A percentile compares a stretch with the other conserved stretches of the same genome.
Conservation (phyloP, 2,888 invertebrate genomes). For the Aethes cnicana region DNA sequence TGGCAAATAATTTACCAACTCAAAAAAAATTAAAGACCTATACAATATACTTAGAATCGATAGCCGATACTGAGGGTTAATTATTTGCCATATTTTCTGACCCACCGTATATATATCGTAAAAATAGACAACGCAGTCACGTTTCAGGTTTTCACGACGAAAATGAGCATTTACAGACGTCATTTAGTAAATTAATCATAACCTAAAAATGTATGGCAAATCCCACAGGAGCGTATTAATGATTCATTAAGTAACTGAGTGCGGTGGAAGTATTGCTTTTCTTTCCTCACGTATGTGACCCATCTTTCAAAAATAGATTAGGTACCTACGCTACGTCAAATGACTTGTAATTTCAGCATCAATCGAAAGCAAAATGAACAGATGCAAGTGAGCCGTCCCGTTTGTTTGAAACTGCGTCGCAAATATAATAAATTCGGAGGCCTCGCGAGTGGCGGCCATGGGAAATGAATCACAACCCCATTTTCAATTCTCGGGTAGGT, state of each 20-base stretch:
- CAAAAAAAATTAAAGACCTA: too few relatives aligned
- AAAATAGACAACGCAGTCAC: conserved; percentile 12
- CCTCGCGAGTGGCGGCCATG: conserved; percentile 66
- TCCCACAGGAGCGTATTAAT: too few relatives aligned
- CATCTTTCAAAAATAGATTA: background rate
- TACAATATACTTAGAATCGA: too few relatives aligned
- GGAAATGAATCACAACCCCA: conserved; percentile 81
- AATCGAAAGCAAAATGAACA: conserved; percentile 22
- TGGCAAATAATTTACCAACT: too few relatives aligned
- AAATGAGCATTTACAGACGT: background rate
- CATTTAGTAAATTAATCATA: too few relatives aligned
- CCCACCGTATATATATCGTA: background rate
- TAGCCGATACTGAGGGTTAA: too few relatives aligned
- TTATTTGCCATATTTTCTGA: too few relatives aligned
- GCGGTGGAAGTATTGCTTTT: too few relatives aligned
- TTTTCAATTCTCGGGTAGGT: conserved; percentile 62
- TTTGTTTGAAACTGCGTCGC: conserved; percentile 41
- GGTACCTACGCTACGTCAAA: background rate
- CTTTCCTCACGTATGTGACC: background rate
- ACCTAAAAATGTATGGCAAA: too few relatives aligned
- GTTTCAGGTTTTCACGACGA: conserved; percentile 19
- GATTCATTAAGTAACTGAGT: too few relatives aligned
- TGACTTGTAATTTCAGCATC: background rate
- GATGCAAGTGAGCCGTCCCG: conserved; percentile 35
- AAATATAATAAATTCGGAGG: conserved; percentile 60